Evolutionary conservation across 1,140 invertebrate genomes (phyloP), one percentile per base, ranked within the genome.

Genomic region (Pogonognathellus flavescens): DNA sequence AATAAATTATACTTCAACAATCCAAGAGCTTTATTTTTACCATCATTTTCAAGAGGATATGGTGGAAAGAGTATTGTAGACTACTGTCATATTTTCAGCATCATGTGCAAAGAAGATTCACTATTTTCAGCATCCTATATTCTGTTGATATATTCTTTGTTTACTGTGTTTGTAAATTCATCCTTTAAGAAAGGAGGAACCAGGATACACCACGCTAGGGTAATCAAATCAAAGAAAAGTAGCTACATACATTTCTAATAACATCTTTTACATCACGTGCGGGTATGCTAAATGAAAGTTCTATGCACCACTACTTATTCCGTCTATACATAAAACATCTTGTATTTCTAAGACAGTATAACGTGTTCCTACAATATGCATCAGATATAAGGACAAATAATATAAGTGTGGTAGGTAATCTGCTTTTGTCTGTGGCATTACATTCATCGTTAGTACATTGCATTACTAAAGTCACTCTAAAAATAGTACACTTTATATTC

Each of bases 1-100:
- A 49, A 76, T 76, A 76, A 76, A 76, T 76, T 76, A 76, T 66
- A 60, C 59, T 60, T 60, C 9, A 20, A 66, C 20, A 25, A 66
- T 25, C 62, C 25, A 66, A 25, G 6, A 1, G 62, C 25, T 66
- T 22, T 66, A 25, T 66, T 66, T 66, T 62, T 22, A 62, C 10
- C 20, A 25, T 13, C 20, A 8, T 60, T 20, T 60, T 41, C 31
- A 41, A 41, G 31, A 41, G 31, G 6, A 41, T 41, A 41, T 41
- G 5, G 5, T 18, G 5, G 9, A 31, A 20, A 14, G 11, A 13
- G 8, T 18, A 11, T 13, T 10, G 16, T 62, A 20, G 20, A 55
- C 53, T 66, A 16, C 18, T 59, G 55, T 59, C 18, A 59, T 66
- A 31, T 14, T 41, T 41, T 41, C n/a, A 57, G 53, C 53, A 57